These are phyloP conservation scores for Accipiter badius DNA, from an alignment of 2,797 vertebrate species.

Conservation along the genomic window DNA sequence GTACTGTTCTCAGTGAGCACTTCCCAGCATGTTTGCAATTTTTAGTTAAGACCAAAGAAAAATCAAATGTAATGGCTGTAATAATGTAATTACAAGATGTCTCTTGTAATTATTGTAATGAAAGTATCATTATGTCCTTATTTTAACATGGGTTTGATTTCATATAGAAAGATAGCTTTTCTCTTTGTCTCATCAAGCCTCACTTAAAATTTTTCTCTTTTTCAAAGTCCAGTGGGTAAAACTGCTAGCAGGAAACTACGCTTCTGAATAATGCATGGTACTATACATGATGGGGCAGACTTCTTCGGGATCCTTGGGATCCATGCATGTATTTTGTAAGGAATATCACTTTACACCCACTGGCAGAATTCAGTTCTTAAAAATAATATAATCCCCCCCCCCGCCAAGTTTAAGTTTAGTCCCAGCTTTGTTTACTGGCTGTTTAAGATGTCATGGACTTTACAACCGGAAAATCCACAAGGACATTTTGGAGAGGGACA, in stretches of 20 bases:
- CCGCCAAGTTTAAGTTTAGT: not conserved
- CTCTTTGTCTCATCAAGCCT: not conserved
- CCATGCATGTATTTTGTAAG: not conserved
- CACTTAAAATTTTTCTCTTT: not conserved
- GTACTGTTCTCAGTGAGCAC: not conserved
- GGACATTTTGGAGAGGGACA: not conserved
- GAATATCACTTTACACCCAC: not conserved
- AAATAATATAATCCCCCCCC: not conserved
- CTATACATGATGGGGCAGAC: not conserved
- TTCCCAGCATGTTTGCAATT: not conserved
- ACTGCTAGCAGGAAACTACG: not conserved
- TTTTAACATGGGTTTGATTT: not conserved
- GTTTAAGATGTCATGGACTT: not conserved
- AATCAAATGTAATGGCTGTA: not conserved
- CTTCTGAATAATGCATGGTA: not conserved
- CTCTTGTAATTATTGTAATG: not conserved
- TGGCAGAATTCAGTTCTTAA: not conserved
- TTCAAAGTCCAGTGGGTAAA: not conserved
- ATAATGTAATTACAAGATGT: not conserved
- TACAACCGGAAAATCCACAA: not conserved
- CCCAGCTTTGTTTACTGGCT: not conserved
- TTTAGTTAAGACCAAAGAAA: not conserved
- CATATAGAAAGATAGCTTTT: not conserved
- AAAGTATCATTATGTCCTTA: not conserved
- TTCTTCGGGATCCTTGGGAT: not conserved